phyloP scores from a whole-genome alignment of 2,113 vertebrate genomes.

The Chionomys nivalis region DNA sequence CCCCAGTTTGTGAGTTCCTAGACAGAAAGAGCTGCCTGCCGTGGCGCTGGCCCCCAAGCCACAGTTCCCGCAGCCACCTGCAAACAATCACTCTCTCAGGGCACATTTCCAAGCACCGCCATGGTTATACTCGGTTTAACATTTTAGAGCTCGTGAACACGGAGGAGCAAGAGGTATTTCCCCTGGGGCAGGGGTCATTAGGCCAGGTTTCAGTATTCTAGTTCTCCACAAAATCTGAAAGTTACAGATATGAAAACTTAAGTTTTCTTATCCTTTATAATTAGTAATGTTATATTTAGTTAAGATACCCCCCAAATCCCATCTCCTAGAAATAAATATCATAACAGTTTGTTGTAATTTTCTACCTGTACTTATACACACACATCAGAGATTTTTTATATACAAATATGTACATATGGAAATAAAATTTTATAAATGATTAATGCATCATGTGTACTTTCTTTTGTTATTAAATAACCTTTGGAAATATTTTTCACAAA shows the following conservation, averaged over 20 bases:
- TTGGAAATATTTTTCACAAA: neutral
- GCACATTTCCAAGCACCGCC: neutral
- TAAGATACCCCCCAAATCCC: neutral
- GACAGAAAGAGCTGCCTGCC: neutral
- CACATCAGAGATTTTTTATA: neutral
- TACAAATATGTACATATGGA: neutral
- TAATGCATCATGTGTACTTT: neutral
- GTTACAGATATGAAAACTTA: neutral
- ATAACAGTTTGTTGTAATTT: neutral
- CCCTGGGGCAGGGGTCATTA: neutral
- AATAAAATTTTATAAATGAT: neutral
- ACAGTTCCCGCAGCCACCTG: neutral
- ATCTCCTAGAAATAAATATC: slow-evolving; percentile 4
- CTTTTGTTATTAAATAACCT: neutral
- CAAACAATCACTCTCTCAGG: neutral
- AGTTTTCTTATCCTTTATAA: neutral
- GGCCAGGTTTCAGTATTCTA: neutral
- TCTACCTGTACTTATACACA: neutral
- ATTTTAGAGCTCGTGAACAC: neutral
- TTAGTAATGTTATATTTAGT: neutral
- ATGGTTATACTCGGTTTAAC: neutral
- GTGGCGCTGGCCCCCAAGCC: neutral
- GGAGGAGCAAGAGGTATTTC: neutral
- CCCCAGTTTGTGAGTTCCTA: neutral
- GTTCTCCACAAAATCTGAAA: neutral